A percentile compares a stretch with the other conserved stretches of the same genome.
phyloP scores from a whole-genome alignment of 2,113 vertebrate genomes.

The Eretmochelys imbricata region DNA sequence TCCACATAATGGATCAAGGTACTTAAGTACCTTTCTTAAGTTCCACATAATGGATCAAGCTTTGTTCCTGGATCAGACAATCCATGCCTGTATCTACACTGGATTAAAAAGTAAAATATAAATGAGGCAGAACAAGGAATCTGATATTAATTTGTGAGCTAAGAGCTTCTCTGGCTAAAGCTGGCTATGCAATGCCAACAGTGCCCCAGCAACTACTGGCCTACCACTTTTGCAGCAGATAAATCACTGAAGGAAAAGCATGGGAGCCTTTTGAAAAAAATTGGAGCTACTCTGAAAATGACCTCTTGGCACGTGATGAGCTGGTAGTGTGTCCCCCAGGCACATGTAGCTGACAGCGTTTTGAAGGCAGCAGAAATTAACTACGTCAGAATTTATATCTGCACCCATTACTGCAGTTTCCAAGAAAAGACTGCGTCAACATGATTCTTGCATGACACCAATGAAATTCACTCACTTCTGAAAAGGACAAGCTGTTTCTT shows the following conservation, averaged over 20 bases:
- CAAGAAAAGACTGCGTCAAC: not conserved
- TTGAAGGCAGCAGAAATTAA: not conserved
- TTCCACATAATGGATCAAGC: not conserved
- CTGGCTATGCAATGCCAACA: not conserved
- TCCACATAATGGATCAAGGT: not conserved
- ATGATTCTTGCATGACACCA: not conserved
- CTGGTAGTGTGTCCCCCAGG: not conserved
- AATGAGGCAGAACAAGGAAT: not conserved
- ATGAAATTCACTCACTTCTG: not conserved
- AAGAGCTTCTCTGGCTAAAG: not conserved
- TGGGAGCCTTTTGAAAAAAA: not conserved
- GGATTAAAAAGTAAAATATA: not conserved
- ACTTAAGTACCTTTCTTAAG: too few relatives aligned
- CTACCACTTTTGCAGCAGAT: not conserved
- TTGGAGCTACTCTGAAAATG: not conserved
- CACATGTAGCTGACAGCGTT: not conserved
- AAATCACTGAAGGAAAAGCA: not conserved
- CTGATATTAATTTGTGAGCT: not conserved
- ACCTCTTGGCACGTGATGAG: not conserved
- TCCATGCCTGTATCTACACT: fast-evolving
- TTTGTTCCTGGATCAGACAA: not conserved
- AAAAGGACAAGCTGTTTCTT: not conserved
- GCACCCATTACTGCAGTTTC: not conserved
- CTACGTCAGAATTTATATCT: not conserved
- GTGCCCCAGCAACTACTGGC: not conserved